Evolutionary conservation across 2,113 vertebrate genomes (phyloP).

Genomic region (Catharus minimus): DNA sequence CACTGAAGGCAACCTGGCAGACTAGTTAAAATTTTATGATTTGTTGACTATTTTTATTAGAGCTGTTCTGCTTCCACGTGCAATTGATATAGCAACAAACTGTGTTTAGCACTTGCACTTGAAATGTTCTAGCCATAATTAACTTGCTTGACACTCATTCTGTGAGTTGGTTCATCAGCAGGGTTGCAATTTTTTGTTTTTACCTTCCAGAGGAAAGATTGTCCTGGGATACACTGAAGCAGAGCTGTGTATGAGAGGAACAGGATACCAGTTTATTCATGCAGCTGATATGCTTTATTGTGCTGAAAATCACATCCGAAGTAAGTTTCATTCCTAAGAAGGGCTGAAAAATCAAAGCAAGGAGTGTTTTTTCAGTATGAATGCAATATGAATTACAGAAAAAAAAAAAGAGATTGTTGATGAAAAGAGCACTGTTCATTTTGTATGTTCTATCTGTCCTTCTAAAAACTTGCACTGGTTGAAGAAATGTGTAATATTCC

Average conservation of each 20-base stretch:
- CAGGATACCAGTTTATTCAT: constrained; percentile 88
- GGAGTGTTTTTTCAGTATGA: background rate
- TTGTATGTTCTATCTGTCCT: background rate
- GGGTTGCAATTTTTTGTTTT: background rate
- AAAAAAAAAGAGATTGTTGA: background rate
- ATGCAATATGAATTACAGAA: background rate
- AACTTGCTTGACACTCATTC: background rate
- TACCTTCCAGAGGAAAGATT: constrained; percentile 78
- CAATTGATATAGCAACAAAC: background rate
- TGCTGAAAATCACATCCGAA: constrained; percentile 84
- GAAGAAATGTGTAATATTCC: background rate
- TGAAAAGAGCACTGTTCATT: background rate
- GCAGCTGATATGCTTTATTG: constrained; percentile 89
- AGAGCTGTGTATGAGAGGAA: constrained; percentile 81
- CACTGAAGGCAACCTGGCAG: background rate
- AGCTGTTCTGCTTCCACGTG: fast-evolving
- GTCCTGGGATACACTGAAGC: constrained; percentile 85
- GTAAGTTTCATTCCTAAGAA: constrained; percentile 71
- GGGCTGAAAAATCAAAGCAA: background rate
- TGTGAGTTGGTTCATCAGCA: background rate
- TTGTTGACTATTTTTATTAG: background rate
- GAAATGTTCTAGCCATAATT: background rate
- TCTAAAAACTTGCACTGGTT: background rate
- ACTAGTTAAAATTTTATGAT: background rate
- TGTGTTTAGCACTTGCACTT: background rate